Conservation (phyloP, 2,797 vertebrate genomes). For the Propithecus deckenii region DNA sequence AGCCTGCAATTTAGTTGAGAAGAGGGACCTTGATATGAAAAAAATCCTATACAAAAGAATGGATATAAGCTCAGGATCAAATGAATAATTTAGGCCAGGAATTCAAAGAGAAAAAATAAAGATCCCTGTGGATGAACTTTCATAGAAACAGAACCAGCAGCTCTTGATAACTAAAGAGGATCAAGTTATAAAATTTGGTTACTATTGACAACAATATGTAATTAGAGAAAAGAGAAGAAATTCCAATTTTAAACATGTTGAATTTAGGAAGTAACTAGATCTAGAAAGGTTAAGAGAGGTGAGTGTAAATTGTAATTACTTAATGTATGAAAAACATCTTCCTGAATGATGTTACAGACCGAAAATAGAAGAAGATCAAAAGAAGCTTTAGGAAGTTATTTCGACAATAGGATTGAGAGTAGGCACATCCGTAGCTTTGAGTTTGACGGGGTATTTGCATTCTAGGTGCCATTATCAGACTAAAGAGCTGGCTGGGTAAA, state of each 20-base stretch:
- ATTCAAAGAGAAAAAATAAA: neutral
- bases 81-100: neutral
- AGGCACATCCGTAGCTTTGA: neutral
- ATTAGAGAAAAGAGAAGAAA: constrained; percentile 31
- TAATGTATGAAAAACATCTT: neutral
- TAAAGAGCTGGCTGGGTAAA: neutral
- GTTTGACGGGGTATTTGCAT: neutral
- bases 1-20: neutral
- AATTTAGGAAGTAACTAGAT: constrained; percentile 20
- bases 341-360: neutral
- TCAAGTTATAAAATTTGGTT: neutral
- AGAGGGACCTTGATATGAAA: neutral
- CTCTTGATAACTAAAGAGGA: neutral
- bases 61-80: neutral
- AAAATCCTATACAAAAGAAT: neutral
- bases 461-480: neutral
- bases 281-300: neutral
- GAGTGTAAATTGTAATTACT: constrained; percentile 17
- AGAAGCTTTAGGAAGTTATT: neutral
- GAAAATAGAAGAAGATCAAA: neutral
- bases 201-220: neutral
- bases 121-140: neutral
- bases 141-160: neutral
- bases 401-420: neutral
- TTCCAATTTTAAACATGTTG: neutral